These are phyloP conservation scores for Orbicella faveolata DNA, from an alignment of 64 coral and sea anemone species.

Conservation along the genomic window DNA sequence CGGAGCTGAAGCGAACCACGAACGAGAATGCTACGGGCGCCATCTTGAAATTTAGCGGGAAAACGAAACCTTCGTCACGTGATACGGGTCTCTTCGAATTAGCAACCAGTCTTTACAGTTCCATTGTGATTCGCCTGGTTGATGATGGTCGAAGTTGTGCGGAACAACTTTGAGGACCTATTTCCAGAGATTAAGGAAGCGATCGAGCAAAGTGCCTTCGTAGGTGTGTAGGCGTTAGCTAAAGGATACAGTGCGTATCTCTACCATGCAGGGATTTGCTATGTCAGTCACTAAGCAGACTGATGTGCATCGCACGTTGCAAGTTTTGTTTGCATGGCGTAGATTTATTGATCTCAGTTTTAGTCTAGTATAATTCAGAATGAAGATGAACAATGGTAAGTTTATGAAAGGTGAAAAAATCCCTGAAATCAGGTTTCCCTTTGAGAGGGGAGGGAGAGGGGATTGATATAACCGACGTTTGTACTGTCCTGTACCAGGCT, in stretches of 20 bases:
- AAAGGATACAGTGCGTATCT: neutral
- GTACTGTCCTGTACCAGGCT: too few species aligned
- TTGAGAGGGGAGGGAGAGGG: too few species aligned
- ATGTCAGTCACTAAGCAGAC: neutral
- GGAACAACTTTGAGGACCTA: conserved; percentile 84
- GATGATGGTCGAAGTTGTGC: conserved; percentile 79
- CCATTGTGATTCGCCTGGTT: neutral
- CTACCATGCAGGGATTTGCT: neutral
- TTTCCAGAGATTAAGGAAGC: conserved; percentile 80
- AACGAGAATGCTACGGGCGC: conserved; percentile 61
- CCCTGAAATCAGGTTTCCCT: too few species aligned
- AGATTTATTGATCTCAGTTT: too few species aligned
- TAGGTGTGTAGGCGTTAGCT: conserved; percentile 60
- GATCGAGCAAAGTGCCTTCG: conserved; percentile 78
- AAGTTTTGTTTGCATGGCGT: neutral
- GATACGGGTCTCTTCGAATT: neutral
- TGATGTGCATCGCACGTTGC: neutral
- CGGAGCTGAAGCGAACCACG: conserved; percentile 81
- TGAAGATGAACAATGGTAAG: too few species aligned
- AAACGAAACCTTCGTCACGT: neutral
- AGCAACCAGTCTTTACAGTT: neutral
- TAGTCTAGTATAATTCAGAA: too few species aligned
- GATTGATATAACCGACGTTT: too few species aligned
- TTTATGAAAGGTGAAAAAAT: too few species aligned
- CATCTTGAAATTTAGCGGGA: conserved; percentile 92